These are phyloP conservation scores for Liolophura sinensis DNA, from an alignment of 1,140 invertebrate genomes.

Conservation along the genomic window DNA sequence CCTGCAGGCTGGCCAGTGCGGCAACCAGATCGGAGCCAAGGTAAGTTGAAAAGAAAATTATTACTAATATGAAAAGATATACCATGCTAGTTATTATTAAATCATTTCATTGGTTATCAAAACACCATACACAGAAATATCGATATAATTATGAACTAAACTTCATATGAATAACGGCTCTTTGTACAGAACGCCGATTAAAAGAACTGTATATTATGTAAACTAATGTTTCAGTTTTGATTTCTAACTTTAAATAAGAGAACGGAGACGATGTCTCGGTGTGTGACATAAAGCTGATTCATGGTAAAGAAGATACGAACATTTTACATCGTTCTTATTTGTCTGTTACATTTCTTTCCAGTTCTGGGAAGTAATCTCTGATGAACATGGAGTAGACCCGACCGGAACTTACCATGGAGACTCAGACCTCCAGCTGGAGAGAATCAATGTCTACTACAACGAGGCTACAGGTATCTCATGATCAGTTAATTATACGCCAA, in stretches of 20 bases:
- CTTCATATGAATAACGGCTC: too few relatives aligned
- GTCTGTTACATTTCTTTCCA: slow-evolving; percentile 17
- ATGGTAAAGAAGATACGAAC: not conserved
- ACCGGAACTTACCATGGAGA: slow-evolving; percentile 61
- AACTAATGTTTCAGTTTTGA: too few relatives aligned
- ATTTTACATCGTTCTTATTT: not conserved
- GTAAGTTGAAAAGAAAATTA: slow-evolving; percentile 62
- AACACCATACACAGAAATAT: not conserved
- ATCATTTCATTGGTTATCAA: not conserved
- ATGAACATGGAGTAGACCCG: slow-evolving; percentile 58
- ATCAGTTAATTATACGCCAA: too few relatives aligned
- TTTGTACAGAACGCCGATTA: too few relatives aligned
- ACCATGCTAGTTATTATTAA: not conserved
- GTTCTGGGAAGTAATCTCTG: slow-evolving; percentile 64
- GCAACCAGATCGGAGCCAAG: slow-evolving; percentile 78
- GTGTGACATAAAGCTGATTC: not conserved
- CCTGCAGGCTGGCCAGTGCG: slow-evolving; percentile 76
- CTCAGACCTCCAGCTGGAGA: slow-evolving; percentile 59
- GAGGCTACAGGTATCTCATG: slow-evolving; percentile 53
- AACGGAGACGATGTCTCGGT: not conserved
- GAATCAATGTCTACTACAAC: slow-evolving; percentile 62
- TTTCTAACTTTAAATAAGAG: not conserved
- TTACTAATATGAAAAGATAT: slow-evolving; percentile 1
- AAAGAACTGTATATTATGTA: too few relatives aligned
- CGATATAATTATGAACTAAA: not conserved